Evolutionary conservation across 2,113 vertebrate species (phyloP).

Genomic region (Uropsilus gracilis): DNA sequence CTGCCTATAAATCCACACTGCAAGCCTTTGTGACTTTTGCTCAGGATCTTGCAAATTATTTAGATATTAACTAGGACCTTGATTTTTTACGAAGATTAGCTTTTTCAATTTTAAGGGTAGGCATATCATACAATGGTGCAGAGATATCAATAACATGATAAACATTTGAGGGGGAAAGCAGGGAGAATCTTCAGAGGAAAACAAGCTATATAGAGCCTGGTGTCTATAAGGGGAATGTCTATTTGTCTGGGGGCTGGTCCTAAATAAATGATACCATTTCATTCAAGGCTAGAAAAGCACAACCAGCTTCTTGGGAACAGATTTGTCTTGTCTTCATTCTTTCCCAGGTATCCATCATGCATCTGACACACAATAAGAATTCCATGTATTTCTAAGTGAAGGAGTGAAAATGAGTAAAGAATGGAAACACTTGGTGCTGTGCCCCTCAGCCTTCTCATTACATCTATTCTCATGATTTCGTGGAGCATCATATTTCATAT

Average conservation of each 20-base stretch:
- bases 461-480: background rate
- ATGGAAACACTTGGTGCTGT: background rate
- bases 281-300: conserved; percentile 32
- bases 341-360: background rate
- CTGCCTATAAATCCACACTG: background rate
- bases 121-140: background rate
- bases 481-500: background rate
- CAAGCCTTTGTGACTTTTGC: background rate
- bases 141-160: background rate
- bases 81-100: background rate
- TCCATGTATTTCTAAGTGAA: background rate
- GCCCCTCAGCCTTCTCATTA: background rate
- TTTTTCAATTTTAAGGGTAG: background rate
- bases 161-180: conserved; percentile 17
- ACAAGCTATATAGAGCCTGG: background rate
- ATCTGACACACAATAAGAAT: background rate
- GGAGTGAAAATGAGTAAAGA: background rate
- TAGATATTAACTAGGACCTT: conserved; percentile 6
- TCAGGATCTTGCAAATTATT: background rate
- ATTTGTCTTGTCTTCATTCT: conserved; percentile 18
- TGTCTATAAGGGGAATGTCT: background rate
- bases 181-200: background rate
- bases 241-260: background rate
- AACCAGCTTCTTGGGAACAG: background rate
- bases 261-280: background rate